These are phyloP conservation scores for Crotalus viridis DNA, from an alignment of 2,113 vertebrate genomes.

Conservation along the genomic window DNA sequence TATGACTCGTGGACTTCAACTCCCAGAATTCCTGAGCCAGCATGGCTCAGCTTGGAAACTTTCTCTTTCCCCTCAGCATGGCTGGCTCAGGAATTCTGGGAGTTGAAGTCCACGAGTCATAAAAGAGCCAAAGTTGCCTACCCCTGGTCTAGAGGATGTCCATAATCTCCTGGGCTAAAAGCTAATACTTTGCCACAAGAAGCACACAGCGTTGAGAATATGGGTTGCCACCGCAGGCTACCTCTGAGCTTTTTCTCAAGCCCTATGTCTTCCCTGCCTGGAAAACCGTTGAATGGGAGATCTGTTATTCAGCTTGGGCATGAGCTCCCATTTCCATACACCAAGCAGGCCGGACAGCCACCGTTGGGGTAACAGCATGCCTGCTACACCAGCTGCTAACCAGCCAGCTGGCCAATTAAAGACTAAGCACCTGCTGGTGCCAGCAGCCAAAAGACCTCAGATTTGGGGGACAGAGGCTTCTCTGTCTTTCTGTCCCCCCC, in stretches of 20 bases:
- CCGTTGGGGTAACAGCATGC: background rate
- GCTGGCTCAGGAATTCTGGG: too few relatives aligned
- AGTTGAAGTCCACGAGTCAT: too few relatives aligned
- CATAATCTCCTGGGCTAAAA: background rate
- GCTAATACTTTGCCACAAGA: background rate
- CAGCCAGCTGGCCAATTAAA: constrained; percentile 1
- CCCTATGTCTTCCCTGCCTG: background rate
- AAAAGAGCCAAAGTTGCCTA: too few relatives aligned
- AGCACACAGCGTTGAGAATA: background rate
- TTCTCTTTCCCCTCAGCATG: too few relatives aligned
- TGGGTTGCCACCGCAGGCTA: background rate
- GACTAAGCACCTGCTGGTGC: background rate
- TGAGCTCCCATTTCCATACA: background rate
- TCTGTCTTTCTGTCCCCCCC: background rate
- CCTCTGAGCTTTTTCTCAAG: background rate
- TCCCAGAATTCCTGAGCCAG: too few relatives aligned
- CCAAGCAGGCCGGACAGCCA: background rate
- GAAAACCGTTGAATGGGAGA: background rate
- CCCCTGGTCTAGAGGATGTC: background rate
- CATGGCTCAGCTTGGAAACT: too few relatives aligned
- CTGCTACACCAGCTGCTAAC: background rate
- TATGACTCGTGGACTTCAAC: too few relatives aligned
- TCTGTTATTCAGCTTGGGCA: background rate
- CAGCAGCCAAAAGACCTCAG: background rate
- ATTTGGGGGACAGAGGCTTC: background rate